Evolutionary conservation across 2,797 vertebrate species (phyloP), one percentile per base, ranked within the genome.

Genomic region (Enteromius thamalakanensis): DNA sequence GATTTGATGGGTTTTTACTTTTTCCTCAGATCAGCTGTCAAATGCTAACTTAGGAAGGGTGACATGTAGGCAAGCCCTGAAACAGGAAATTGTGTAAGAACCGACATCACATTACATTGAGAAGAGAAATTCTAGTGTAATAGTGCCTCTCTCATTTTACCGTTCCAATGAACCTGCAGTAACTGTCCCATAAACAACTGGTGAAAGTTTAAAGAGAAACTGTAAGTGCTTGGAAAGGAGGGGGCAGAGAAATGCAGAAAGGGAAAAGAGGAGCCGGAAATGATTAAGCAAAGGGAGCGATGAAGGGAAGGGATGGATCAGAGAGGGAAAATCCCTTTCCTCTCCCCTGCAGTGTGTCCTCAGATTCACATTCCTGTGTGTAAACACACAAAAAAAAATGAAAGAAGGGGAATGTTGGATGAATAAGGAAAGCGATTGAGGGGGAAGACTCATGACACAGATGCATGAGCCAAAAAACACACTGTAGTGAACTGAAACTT

Each of bases 291-390:
- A 86, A 91, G 89, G 80, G 69, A 60, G 69, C 19, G 53, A 82
- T 65, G 71, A 89, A 89, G 79, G 84, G 82, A 89, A 82, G 83
- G 81, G 60, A 70, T 85, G 92, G 91, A 94, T 92, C 88, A 87
- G 75, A 78, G 26, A 92, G 94, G 95, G 94, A 93, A 95, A 95
- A 94, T 89, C 94, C 95, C 94, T 89, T 85, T 80, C 49, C 88
- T 93, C 89, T 93, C 91, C 93, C 91, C 82, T 90, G 87, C 79
- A 69, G 86, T 87, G 83, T 88, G 87, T 90, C 86, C 89, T 88
- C 51, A 81, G 82, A 86, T 87, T 85, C 81, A 81, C 91, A 93
- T 92, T 93, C 91, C 90, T 83, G 84, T 55, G 71, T 89, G 89
- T 91, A 90, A 87, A 91, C 82, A 3, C 3, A 90, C 85, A 85